Percentiles rank a stretch among this genome's conserved stretches.
These are phyloP conservation scores for Apamea anceps DNA, from an alignment of 2,888 invertebrate genomes.

Conservation along the genomic window DNA sequence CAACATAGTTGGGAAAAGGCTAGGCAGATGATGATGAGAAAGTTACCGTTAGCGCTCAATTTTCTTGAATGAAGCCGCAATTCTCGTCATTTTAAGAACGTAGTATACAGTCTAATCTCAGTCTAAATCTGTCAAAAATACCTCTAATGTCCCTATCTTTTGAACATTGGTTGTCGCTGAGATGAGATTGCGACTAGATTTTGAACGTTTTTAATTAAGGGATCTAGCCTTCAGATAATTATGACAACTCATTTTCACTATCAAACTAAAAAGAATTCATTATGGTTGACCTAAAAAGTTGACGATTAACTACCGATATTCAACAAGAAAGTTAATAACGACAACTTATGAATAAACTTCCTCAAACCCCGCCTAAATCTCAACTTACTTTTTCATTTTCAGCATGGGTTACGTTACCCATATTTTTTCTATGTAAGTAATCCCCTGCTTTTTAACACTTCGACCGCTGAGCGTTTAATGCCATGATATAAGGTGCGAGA, in stretches of 20 bases:
- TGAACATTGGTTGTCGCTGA: not conserved
- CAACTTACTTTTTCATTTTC: conserved; percentile 46
- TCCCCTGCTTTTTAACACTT: conserved; percentile 58
- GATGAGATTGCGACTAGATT: not conserved
- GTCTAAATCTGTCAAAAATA: not conserved
- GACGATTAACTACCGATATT: not conserved
- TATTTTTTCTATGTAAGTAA: conserved; percentile 50
- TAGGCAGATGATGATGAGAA: too few relatives aligned
- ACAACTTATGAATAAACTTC: conserved; percentile 25
- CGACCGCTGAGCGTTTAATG: conserved; percentile 70
- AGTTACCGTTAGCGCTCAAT: not conserved
- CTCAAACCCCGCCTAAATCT: conserved; percentile 18
- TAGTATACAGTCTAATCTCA: not conserved
- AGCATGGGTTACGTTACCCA: conserved; percentile 27
- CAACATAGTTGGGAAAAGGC: too few relatives aligned
- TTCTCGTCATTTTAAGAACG: not conserved
- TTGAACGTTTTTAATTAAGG: not conserved
- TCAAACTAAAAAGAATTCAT: not conserved
- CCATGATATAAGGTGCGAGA: conserved; percentile 76
- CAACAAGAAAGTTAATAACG: conserved; percentile 12
- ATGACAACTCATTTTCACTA: too few relatives aligned
- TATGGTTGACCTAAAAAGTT: not conserved
- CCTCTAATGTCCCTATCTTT: not conserved
- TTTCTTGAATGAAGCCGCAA: not conserved
- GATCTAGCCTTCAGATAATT: not conserved